A percentile compares a stretch with the other conserved stretches of the same genome.
These are phyloP conservation scores for Nematopogon swammerdamellus DNA, from an alignment of 2,888 invertebrate genomes.

Conservation along the genomic window DNA sequence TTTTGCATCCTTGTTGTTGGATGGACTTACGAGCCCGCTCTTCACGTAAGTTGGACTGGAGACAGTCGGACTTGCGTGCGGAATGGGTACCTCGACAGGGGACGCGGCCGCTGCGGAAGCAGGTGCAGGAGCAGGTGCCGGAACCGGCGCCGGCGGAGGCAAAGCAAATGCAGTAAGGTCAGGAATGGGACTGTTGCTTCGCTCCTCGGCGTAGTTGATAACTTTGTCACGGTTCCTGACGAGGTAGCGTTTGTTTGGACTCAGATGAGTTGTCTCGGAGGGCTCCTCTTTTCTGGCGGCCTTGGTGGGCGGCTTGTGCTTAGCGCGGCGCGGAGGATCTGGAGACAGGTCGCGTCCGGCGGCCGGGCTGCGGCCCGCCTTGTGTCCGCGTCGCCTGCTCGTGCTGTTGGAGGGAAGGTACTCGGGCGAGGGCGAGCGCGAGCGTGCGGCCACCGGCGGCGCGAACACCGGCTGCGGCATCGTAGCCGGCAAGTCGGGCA, in stretches of 20 bases:
- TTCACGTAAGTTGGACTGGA: constrained; percentile 36
- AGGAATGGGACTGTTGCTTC: constrained; percentile 50
- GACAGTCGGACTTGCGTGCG: constrained; percentile 42
- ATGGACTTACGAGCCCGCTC: constrained; percentile 39
- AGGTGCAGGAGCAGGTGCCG: constrained; percentile 6
- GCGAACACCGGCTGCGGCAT: constrained; percentile 52
- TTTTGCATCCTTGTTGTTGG: constrained; percentile 46
- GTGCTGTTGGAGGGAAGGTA: constrained; percentile 26
- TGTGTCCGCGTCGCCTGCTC: constrained; percentile 29
- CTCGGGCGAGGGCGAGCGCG: constrained; percentile 40
- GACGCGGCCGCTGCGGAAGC: constrained; percentile 22
- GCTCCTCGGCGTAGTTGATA: constrained; percentile 63
- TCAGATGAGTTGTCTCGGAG: constrained; percentile 36
- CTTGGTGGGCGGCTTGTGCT: constrained; percentile 21
- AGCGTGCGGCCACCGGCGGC: constrained; percentile 41
- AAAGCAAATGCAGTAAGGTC: constrained; percentile 15
- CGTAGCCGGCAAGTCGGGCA: constrained; percentile 47
- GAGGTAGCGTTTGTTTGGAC: constrained; percentile 46
- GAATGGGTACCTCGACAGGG: constrained; percentile 28
- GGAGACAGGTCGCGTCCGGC: constrained; percentile 8
- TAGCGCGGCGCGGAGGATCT: constrained; percentile 9
- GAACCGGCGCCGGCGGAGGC: constrained; percentile 15
- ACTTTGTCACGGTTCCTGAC: constrained; percentile 57
- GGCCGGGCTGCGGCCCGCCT: constrained; percentile 12
- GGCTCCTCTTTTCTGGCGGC: constrained; percentile 43